A percentile compares a stretch with the other conserved stretches of the same genome.
phyloP scores from a whole-genome alignment of 2,888 invertebrate genomes.

The Anagyrus pseudococci region DNA sequence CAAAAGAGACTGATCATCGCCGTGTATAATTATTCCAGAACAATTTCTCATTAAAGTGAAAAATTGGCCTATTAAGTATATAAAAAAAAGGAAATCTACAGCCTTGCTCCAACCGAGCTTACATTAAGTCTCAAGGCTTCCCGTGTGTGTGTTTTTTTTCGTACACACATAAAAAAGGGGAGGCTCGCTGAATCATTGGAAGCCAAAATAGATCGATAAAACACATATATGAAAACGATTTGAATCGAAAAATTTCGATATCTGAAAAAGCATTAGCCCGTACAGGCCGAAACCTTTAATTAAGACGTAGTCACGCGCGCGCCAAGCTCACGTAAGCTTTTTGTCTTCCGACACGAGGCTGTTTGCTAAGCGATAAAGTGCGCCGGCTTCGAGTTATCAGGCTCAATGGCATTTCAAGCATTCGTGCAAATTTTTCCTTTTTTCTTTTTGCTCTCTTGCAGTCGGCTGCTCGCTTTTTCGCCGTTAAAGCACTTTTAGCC shows the following conservation, averaged over 20 bases:
- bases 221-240: no score
- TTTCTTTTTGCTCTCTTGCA: no score
- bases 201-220: no score
- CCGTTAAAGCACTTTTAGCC: no score
- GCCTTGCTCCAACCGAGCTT: background rate
- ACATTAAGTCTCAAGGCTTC: background rate
- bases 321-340: background rate
- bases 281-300: constrained; percentile 6
- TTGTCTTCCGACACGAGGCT: constrained; percentile 1
- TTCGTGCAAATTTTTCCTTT: constrained; percentile 1
- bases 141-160: no score
- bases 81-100: background rate
- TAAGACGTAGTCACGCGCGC: background rate
- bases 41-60: background rate
- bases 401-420: constrained; percentile 8
- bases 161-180: no score
- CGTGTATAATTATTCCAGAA: no score
- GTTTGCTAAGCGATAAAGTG: constrained; percentile 26
- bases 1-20: no score
- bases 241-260: no score
- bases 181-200: no score
- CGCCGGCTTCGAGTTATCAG: constrained; percentile 12
- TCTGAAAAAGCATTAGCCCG: background rate
- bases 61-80: no score
- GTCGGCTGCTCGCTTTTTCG: no score